These are phyloP conservation scores for Brevimyrus niger DNA, from an alignment of 2,113 vertebrate species.

Conservation along the genomic window DNA sequence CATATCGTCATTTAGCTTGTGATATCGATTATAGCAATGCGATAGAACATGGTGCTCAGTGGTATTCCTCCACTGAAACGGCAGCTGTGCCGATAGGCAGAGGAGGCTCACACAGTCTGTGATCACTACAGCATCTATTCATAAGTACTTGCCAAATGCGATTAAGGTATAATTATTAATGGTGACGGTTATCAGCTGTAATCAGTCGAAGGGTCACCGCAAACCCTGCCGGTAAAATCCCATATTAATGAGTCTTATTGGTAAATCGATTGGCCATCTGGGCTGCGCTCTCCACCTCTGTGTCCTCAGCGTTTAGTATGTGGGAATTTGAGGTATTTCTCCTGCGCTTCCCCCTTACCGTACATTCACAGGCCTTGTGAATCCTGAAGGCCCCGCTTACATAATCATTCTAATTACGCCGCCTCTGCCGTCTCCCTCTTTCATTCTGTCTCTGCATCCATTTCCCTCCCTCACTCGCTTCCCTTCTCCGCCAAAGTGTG, in stretches of 20 bases:
- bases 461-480: not conserved
- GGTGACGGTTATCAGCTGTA: constrained; percentile 25
- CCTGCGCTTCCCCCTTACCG: not conserved
- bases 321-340: not conserved
- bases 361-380: not conserved
- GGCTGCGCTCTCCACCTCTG: not conserved
- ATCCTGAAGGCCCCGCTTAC: constrained; percentile 12
- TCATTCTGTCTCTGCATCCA: not conserved
- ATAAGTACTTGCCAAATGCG: not conserved
- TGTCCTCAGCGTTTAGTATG: not conserved
- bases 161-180: constrained; percentile 20
- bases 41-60: not conserved
- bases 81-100: not conserved
- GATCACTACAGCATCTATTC: not conserved
- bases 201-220: constrained; percentile 2
- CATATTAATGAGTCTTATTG: not conserved
- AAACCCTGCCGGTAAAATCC: not conserved
- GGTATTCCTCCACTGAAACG: not conserved
- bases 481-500: not conserved
- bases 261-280: not conserved
- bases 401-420: constrained; percentile 4
- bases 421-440: not conserved
- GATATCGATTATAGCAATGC: not conserved
- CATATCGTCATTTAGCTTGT: not conserved
- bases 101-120: not conserved